These are phyloP conservation scores for Norana najaformis DNA, from an alignment of 2,888 invertebrate species.

Conservation along the genomic window DNA sequence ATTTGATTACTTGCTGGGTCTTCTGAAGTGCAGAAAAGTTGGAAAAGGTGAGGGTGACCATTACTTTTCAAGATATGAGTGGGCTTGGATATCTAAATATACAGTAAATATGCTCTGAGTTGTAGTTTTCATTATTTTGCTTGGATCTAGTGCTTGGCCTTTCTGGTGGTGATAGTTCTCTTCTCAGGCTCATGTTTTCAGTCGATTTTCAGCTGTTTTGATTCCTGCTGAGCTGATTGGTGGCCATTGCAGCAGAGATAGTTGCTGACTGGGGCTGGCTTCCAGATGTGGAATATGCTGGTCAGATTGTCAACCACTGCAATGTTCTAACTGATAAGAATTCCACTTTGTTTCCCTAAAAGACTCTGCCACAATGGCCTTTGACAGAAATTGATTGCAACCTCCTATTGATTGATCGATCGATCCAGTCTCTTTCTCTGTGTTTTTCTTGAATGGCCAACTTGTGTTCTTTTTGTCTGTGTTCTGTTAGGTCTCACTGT, in stretches of 20 bases:
- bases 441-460: slow-evolving; percentile 6
- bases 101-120: no score
- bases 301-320: neutral
- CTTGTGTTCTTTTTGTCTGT: neutral
- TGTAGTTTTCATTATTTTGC: neutral
- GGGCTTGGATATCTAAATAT: no score
- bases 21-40: no score
- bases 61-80: no score
- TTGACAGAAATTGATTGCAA: neutral
- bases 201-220: neutral
- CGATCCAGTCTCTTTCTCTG: neutral
- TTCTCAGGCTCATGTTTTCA: neutral
- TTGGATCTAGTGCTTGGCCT: neutral
- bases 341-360: no score
- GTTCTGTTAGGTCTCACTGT: neutral
- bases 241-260: neutral
- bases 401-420: neutral
- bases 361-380: neutral
- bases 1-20: no score
- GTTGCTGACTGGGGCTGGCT: neutral
- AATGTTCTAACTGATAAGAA: neutral
- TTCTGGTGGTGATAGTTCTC: neutral
- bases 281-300: neutral
- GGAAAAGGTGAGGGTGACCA: no score
- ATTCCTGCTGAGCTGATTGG: neutral